Base-by-base conservation (phyloP, 2,888 invertebrate species). In the Megamerina dolium region DNA sequence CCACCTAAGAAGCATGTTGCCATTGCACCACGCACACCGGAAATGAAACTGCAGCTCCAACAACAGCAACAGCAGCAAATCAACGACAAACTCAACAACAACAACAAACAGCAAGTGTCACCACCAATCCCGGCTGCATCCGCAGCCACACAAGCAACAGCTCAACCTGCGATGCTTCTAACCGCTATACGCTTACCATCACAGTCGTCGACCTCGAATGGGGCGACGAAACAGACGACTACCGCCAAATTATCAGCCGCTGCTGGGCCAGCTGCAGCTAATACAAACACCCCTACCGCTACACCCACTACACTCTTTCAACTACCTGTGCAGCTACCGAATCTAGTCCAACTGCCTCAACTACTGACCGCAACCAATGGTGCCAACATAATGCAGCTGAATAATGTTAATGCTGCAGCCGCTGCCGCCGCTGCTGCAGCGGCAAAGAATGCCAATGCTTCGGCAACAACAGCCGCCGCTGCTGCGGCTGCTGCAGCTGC, bases 271-370 rank as follows among this genome's bases (percentile, higher is more conserved):
- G 31, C 48, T 31, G 20, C 38, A 21, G 17, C 30, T 2, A 32
- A 43, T 1, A 31, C 47, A 20, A 26, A 46, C 6, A 34, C 46
- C 6, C 26, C 48, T 8, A 20, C 56, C 14, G 38, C 55, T 4
- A 30, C 48, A 4, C 37, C 37, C 10, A 30, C 49, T 5, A 48
- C 78, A 66, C 62, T 71, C 10, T 78, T 77, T 59, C 77, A 80
- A 50, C 75, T 80, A 63, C 79, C 79, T 2, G 69, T 80, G 34
- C 73, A 80, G 61, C 68, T 80, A 64, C 79, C 80, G 54, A 80
- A 80, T 70, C 70, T 80, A 47, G 77, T 80, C 52, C 80, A 80
- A 71, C 74, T 80, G 70, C 80, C 79, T 44, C 79, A 78, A 59
- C 62, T 80, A 44, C 73, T 80, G 68, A 73, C 79, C 5, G 75